phyloP scores from a whole-genome alignment of 1,140 invertebrate species.

The Bradysia coprophila region DNA sequence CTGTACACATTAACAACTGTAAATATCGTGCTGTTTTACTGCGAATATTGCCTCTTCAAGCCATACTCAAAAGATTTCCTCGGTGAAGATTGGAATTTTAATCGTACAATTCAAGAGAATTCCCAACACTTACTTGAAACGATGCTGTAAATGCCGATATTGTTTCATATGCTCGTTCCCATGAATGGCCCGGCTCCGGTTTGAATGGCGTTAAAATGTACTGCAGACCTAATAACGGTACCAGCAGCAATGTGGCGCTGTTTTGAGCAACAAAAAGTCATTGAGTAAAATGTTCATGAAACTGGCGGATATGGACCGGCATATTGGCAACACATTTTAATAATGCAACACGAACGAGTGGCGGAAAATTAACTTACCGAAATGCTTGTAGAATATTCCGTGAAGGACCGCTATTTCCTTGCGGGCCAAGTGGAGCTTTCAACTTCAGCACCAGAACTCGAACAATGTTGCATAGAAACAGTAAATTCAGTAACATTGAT shows the following conservation, averaged over 20 bases:
- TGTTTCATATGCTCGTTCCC: conserved; percentile 57
- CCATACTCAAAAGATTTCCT: no score
- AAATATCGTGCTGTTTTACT: no score
- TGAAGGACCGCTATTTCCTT: conserved; percentile 34
- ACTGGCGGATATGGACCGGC: no score
- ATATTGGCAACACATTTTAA: no score
- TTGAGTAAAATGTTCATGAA: no score
- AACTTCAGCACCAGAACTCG: conserved; percentile 80
- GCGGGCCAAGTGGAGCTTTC: conserved; percentile 39
- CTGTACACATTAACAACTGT: no score
- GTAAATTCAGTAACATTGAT: conserved; percentile 65
- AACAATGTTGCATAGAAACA: conserved; percentile 87
- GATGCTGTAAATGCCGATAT: conserved; percentile 69
- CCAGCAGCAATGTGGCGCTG: conserved; percentile 72
- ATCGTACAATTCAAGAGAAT: no score
- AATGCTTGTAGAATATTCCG: conserved; percentile 58
- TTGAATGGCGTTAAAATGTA: conserved; percentile 80
- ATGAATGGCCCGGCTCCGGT: conserved; percentile 44
- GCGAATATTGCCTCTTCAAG: no score
- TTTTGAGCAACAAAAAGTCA: conserved; percentile 13
- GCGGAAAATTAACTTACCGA: conserved; percentile 30
- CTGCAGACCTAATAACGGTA: conserved; percentile 65
- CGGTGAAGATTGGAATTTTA: no score
- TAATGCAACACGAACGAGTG: background rate
- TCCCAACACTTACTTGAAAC: conserved; percentile 63